These are phyloP conservation scores for Festucalex cinctus DNA, from an alignment of 2,113 vertebrate genomes.

Conservation along the genomic window DNA sequence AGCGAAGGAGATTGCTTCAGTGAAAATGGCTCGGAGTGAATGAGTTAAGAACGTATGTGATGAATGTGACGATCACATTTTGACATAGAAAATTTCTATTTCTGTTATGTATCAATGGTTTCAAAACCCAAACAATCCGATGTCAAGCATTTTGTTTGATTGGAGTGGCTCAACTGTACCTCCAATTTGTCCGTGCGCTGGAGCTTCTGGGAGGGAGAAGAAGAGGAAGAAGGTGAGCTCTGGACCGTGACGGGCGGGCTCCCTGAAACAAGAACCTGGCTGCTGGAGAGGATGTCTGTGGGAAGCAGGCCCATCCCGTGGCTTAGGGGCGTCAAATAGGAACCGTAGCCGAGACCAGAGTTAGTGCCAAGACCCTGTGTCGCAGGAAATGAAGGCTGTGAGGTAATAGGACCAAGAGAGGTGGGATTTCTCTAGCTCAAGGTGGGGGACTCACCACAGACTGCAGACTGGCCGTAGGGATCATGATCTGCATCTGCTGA, in stretches of 20 bases:
- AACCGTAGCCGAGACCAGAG: slow-evolving; percentile 86
- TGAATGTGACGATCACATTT: too few species aligned
- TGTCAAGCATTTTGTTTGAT: background rate
- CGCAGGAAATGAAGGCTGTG: slow-evolving; percentile 81
- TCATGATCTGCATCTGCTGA: slow-evolving; percentile 97
- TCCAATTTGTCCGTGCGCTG: slow-evolving; percentile 93
- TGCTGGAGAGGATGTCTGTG: slow-evolving; percentile 86
- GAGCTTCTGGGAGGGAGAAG: slow-evolving; percentile 86
- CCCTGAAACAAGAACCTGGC: slow-evolving; percentile 84
- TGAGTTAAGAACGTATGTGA: too few species aligned
- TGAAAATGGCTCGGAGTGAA: too few species aligned
- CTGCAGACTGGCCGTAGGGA: slow-evolving; percentile 86
- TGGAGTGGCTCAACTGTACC: slow-evolving; percentile 65
- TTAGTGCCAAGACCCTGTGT: slow-evolving; percentile 86
- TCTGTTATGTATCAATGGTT: background rate
- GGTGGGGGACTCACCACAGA: slow-evolving; percentile 78
- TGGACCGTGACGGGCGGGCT: slow-evolving; percentile 84
- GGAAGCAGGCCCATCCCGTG: slow-evolving; percentile 89
- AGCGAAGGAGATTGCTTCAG: too few species aligned
- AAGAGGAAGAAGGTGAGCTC: slow-evolving; percentile 79
- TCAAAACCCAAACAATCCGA: background rate
- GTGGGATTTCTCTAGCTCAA: background rate
- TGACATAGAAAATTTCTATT: background rate
- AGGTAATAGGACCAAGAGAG: slow-evolving; percentile 25
- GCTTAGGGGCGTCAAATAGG: slow-evolving; percentile 85